Percentiles rank a stretch among this genome's conserved stretches.
Conservation (phyloP, 2,797 vertebrate species). For the Sebastes paucispinis region DNA sequence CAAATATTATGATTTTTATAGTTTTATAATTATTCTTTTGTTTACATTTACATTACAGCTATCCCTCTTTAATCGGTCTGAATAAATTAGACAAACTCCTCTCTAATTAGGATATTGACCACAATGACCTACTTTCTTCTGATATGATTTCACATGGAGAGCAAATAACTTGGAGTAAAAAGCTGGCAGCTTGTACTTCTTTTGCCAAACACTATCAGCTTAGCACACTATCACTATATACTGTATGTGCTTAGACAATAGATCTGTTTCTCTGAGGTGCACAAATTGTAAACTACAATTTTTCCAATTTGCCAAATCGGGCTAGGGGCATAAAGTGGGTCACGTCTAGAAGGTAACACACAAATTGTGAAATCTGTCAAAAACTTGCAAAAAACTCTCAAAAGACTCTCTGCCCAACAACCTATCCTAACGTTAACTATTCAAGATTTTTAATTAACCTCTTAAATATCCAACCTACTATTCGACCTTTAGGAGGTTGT, state of each 20-base stretch:
- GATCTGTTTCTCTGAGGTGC: not conserved
- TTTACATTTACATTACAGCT: not conserved
- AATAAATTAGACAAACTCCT: not conserved
- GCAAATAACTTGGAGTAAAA: not conserved
- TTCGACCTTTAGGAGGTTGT: too few species aligned
- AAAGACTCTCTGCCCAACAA: too few species aligned
- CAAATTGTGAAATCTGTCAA: too few species aligned
- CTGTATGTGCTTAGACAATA: not conserved
- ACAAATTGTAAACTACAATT: not conserved
- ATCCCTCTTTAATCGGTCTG: not conserved
- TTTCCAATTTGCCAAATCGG: not conserved
- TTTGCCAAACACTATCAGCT: not conserved
- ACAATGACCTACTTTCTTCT: slow-evolving; percentile 19
- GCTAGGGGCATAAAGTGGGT: too few species aligned
- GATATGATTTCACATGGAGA: slow-evolving; percentile 13
- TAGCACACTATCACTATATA: not conserved
- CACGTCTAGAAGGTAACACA: too few species aligned
- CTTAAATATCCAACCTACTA: too few species aligned
- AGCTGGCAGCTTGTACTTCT: not conserved
- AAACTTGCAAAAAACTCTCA: not conserved
- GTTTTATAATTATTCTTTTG: not conserved
- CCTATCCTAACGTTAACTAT: too few species aligned
- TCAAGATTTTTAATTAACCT: too few species aligned
- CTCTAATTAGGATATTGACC: slow-evolving; percentile 24
- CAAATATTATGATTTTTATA: not conserved